Evolutionary conservation across 1,140 invertebrate species (phyloP).

Genomic region (Hesperophylax magnus): DNA sequence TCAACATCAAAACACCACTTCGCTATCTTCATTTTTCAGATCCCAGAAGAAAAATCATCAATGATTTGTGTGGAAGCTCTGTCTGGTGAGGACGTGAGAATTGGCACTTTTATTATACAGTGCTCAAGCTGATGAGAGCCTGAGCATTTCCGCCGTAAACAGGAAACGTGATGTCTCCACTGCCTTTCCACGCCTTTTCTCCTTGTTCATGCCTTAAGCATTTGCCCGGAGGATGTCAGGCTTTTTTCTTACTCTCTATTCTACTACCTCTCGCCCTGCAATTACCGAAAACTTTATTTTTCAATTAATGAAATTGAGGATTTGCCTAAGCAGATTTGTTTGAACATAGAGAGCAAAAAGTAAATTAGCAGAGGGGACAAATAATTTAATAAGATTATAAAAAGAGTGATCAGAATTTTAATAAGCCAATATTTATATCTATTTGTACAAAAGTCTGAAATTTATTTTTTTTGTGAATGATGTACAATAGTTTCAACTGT

Average conservation of each 20-base stretch:
- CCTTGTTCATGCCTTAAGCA: neutral
- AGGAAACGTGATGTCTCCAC: constrained; percentile 47
- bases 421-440: no score
- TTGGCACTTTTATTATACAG: constrained; percentile 39
- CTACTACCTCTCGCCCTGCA: neutral
- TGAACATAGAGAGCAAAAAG: no score
- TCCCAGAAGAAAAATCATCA: neutral
- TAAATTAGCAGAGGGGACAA: no score
- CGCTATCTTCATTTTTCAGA: no score
- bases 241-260: neutral
- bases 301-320: no score
- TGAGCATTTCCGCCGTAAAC: constrained; percentile 47
- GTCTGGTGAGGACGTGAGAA: constrained; percentile 18
- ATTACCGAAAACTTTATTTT: neutral
- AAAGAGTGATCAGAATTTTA: no score
- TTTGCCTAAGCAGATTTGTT: no score
- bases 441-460: no score
- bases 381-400: no score
- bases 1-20: no score
- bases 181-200: neutral
- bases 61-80: constrained; percentile 8
- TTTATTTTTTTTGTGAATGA: no score
- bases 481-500: no score
- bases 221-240: neutral
- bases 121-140: constrained; percentile 26